Evolutionary conservation across 2,113 vertebrate genomes (phyloP).

Genomic region (Oryzias celebensis): DNA sequence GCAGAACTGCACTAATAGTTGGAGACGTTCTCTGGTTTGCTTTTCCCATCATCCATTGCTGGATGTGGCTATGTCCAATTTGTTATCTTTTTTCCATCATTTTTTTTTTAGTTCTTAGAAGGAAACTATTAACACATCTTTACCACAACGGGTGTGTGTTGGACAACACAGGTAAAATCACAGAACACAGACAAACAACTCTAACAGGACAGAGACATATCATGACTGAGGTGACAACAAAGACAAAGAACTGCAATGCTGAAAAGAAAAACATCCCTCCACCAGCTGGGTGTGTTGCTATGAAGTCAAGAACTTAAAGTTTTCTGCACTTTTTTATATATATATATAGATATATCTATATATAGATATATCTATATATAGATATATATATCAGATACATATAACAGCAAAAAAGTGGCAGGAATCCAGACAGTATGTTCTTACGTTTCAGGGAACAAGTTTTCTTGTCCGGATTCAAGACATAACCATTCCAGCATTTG

Average conservation of each 20-base stretch:
- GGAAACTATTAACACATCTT: constrained; percentile 34
- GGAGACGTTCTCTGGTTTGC: not conserved
- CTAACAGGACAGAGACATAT: constrained; percentile 2
- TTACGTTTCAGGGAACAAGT: constrained; percentile 82
- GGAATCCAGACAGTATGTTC: constrained; percentile 34
- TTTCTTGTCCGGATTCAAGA: constrained; percentile 81
- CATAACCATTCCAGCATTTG: constrained; percentile 79
- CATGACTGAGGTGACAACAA: not conserved
- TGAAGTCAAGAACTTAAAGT: no score
- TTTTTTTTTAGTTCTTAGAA: no score
- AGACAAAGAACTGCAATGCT: constrained; percentile 8
- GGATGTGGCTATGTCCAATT: no score
- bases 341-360: no score
- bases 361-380: no score
- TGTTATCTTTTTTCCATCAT: no score
- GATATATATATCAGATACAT: no score
- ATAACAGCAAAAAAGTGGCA: constrained; percentile 7
- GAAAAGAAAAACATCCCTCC: not conserved
- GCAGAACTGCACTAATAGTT: no score
- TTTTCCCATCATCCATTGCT: no score
- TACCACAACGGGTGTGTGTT: constrained; percentile 47
- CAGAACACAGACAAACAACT: constrained; percentile 20
- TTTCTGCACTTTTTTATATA: no score
- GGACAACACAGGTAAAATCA: constrained; percentile 51
- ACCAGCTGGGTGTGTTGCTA: not conserved